Conservation (phyloP, 1,140 invertebrate genomes). For the Megalonaias nervosa region DNA sequence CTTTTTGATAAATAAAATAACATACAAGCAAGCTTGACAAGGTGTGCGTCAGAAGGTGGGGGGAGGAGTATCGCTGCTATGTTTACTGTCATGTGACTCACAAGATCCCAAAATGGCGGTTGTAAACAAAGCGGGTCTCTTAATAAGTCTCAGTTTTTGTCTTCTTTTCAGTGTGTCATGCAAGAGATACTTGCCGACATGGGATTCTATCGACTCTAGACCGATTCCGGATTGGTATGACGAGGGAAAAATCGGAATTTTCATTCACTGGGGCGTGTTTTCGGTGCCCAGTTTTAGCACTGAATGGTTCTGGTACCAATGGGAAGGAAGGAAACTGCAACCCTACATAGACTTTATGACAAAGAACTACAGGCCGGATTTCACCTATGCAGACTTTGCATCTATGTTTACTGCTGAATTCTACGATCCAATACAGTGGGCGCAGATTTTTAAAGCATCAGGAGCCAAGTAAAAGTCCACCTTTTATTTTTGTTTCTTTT, state of each 20-base stretch:
- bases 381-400: constrained; percentile 58
- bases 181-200: constrained; percentile 49
- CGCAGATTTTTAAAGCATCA: constrained; percentile 47
- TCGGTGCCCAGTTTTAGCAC: constrained; percentile 61
- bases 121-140: too few species aligned
- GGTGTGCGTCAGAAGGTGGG: too few species aligned
- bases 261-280: constrained; percentile 70
- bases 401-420: constrained; percentile 50
- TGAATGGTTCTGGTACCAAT: constrained; percentile 61
- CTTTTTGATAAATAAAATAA: too few species aligned
- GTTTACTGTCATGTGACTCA: too few species aligned
- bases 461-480: constrained; percentile 41
- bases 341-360: constrained; percentile 47
- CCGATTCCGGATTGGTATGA: constrained; percentile 69
- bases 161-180: constrained; percentile 5
- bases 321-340: constrained; percentile 40
- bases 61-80: too few species aligned
- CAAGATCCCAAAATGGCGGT: too few species aligned
- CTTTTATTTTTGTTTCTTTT: not conserved
- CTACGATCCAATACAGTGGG: constrained; percentile 49
- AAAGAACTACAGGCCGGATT: constrained; percentile 52
- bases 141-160: too few species aligned
- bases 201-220: constrained; percentile 67
- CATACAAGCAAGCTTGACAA: too few species aligned
- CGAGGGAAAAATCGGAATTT: constrained; percentile 69